Percentiles rank a stretch among this genome's conserved stretches.
phyloP scores from a whole-genome alignment of 2,113 vertebrate genomes.

The Lynx canadensis region DNA sequence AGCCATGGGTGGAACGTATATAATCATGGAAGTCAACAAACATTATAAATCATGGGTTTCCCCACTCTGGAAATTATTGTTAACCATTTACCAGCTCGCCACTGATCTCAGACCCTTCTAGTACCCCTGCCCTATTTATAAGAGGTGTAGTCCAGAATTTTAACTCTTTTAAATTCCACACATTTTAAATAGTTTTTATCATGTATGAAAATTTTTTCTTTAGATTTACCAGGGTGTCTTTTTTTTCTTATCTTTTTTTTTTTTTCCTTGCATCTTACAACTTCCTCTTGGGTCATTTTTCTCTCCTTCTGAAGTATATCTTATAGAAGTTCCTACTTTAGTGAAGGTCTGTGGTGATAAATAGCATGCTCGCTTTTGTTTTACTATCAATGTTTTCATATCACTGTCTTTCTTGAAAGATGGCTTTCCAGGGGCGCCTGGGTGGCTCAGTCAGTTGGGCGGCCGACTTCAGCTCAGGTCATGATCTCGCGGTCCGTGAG shows the following conservation, averaged over 20 bases:
- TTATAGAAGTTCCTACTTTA: slow-evolving; percentile 28
- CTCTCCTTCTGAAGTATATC: background rate
- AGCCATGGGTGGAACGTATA: background rate
- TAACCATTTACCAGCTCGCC: background rate
- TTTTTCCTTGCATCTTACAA: background rate
- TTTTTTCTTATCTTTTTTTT: background rate
- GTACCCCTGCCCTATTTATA: background rate
- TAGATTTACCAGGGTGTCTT: background rate
- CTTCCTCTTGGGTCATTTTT: background rate
- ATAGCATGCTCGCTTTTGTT: background rate
- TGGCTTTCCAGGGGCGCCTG: background rate
- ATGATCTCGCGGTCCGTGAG: too few relatives aligned
- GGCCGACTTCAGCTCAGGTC: too few relatives aligned
- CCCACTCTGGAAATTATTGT: background rate
- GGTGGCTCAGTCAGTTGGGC: too few relatives aligned
- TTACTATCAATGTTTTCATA: background rate
- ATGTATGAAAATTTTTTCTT: background rate
- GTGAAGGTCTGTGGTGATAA: background rate
- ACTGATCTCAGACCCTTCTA: background rate
- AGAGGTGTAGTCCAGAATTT: background rate
- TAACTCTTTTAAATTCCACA: background rate
- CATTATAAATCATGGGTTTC: background rate
- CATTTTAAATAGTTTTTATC: background rate
- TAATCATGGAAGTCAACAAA: background rate
- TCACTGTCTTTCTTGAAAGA: background rate